Conservation (phyloP, 2,113 vertebrate genomes). For the Heteronetta atricapilla region DNA sequence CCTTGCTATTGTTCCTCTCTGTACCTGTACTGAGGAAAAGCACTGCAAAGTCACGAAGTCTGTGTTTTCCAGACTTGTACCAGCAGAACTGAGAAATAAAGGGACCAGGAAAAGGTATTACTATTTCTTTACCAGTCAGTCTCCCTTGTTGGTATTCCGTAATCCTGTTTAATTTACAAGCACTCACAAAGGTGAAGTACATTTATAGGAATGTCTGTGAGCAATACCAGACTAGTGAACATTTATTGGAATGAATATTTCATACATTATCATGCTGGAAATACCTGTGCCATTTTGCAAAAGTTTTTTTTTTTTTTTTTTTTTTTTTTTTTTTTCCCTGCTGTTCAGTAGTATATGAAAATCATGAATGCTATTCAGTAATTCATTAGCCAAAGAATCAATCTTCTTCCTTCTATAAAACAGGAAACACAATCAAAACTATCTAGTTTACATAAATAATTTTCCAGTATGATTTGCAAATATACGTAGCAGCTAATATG, state of each 20-base stretch:
- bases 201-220: neutral
- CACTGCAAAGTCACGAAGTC: neutral
- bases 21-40: neutral
- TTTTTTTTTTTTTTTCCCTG: neutral
- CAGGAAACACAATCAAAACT: neutral
- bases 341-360: neutral
- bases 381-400: neutral
- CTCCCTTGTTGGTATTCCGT: neutral
- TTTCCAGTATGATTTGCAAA: neutral
- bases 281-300: neutral
- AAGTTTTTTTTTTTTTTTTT: neutral
- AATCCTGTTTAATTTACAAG: neutral
- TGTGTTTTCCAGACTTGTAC: neutral
- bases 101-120: neutral
- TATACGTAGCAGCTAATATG: neutral
- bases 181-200: neutral
- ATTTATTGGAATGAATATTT: neutral
- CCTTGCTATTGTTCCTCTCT: neutral
- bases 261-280: neutral
- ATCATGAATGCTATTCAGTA: neutral
- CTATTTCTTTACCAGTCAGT: neutral
- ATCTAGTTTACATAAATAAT: neutral
- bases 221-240: neutral
- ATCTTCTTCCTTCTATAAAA: neutral
- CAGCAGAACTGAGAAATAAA: neutral